Conservation (phyloP, 1,140 invertebrate species). For the Diorhabda carinulata region DNA sequence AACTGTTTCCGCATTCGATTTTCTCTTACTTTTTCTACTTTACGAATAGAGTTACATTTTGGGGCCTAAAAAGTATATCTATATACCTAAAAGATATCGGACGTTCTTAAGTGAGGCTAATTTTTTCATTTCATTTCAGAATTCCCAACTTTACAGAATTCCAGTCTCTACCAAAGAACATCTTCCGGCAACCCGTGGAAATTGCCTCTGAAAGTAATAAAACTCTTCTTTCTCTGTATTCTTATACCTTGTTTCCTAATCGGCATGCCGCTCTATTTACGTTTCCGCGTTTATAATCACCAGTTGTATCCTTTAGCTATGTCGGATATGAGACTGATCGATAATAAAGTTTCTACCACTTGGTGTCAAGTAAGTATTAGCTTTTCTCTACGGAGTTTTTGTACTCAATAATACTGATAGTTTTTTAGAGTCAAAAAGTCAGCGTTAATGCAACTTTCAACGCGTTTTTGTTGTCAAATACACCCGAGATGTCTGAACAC, state of each 20-base stretch:
- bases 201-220: constrained; percentile 58
- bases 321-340: constrained; percentile 71
- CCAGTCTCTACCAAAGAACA: not conserved
- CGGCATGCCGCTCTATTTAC: constrained; percentile 62
- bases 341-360: constrained; percentile 66
- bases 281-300: constrained; percentile 64
- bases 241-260: constrained; percentile 62
- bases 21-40: too few relatives aligned
- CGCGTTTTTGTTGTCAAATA: constrained; percentile 63
- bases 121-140: not conserved
- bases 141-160: not conserved
- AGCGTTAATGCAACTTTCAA: constrained; percentile 72
- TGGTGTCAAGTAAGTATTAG: constrained; percentile 65
- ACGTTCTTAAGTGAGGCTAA: not conserved
- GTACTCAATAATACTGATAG: constrained; percentile 7
- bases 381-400: not conserved
- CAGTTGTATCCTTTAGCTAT: constrained; percentile 69
- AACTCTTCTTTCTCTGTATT: constrained; percentile 62
- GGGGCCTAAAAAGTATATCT: too few relatives aligned
- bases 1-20: too few relatives aligned
- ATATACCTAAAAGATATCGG: too few relatives aligned
- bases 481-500: constrained; percentile 55
- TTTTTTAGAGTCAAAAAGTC: constrained; percentile 61
- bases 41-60: too few relatives aligned
- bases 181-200: constrained; percentile 37